Evolutionary conservation across 92 coral and sea anemone genomes (phyloP).

Genomic region (Parazoanthus swiftii): DNA sequence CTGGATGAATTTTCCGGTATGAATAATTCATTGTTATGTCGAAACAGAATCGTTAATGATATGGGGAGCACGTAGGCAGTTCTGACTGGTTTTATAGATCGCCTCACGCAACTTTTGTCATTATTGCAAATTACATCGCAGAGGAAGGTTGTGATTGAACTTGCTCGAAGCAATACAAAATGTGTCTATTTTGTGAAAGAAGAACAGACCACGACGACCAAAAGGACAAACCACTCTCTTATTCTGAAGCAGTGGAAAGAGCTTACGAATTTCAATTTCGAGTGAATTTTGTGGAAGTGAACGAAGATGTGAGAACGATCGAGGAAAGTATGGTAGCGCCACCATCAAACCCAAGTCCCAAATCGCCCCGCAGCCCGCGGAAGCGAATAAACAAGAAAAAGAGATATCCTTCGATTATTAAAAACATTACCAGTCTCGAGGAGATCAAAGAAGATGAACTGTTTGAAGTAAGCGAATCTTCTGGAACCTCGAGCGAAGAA

Average conservation of each 20-base stretch:
- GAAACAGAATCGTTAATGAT: constrained; percentile 35
- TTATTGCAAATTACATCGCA: neutral
- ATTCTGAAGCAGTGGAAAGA: constrained; percentile 36
- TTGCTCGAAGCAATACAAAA: neutral
- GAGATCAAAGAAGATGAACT: constrained; percentile 44
- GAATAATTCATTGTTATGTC: constrained; percentile 24
- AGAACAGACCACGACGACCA: constrained; percentile 15
- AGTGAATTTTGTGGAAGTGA: neutral
- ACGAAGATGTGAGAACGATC: constrained; percentile 36
- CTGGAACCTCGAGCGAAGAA: constrained; percentile 45
- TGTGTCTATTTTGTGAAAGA: constrained; percentile 44
- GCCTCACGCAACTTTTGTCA: neutral
- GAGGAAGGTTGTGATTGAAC: constrained; percentile 1
- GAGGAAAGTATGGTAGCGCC: constrained; percentile 43
- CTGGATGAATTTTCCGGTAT: neutral
- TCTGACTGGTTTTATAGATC: neutral
- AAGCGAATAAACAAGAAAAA: constrained; percentile 43
- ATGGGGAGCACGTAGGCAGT: constrained; percentile 45
- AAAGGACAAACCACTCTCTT: constrained; percentile 36
- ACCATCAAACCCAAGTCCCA: constrained; percentile 19
- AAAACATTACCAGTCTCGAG: constrained; percentile 32
- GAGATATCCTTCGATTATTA: constrained; percentile 36
- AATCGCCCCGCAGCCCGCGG: constrained; percentile 27
- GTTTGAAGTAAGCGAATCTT: constrained; percentile 38
- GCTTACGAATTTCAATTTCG: constrained; percentile 33